A percentile compares a stretch with the other conserved stretches of the same genome.
Evolutionary conservation across 2,797 vertebrate species (phyloP).

Genomic region (Coregonus suidteri): DNA sequence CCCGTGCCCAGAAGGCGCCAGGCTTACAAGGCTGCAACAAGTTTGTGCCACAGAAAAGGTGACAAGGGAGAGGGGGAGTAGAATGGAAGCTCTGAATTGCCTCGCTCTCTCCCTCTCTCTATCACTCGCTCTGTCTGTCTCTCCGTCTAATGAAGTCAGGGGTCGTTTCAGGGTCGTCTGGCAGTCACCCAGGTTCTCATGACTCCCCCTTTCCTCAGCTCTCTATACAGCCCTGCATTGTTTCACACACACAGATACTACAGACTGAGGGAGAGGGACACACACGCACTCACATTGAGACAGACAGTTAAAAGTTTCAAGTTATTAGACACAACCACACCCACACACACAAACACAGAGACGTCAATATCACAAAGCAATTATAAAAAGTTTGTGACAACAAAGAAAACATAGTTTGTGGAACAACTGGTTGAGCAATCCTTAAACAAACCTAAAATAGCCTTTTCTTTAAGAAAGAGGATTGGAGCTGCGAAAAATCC

Average conservation of each 20-base stretch:
- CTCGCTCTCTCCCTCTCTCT: background rate
- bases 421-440: background rate
- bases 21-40: slow-evolving; percentile 16
- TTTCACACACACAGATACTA: background rate
- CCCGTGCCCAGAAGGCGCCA: slow-evolving; percentile 18
- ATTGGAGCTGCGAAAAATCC: slow-evolving; percentile 2
- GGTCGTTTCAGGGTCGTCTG: slow-evolving; percentile 42
- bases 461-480: slow-evolving; percentile 1
- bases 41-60: slow-evolving; percentile 11
- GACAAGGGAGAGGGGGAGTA: slow-evolving; percentile 6
- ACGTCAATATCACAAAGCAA: background rate
- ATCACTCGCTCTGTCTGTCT: slow-evolving; percentile 2
- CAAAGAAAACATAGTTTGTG: slow-evolving; percentile 2
- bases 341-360: background rate
- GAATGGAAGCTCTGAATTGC: slow-evolving; percentile 10
- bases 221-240: background rate
- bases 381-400: background rate
- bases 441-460: background rate
- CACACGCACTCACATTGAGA: too few species aligned
- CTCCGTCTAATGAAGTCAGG: slow-evolving; percentile 17
- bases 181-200: slow-evolving; percentile 37
- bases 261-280: slow-evolving; percentile 8
- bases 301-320: too few species aligned
- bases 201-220: slow-evolving; percentile 14
- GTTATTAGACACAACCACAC: too few species aligned